Evolutionary conservation across 2,113 vertebrate genomes (phyloP).

Genomic region (Otocyon megalotis): DNA sequence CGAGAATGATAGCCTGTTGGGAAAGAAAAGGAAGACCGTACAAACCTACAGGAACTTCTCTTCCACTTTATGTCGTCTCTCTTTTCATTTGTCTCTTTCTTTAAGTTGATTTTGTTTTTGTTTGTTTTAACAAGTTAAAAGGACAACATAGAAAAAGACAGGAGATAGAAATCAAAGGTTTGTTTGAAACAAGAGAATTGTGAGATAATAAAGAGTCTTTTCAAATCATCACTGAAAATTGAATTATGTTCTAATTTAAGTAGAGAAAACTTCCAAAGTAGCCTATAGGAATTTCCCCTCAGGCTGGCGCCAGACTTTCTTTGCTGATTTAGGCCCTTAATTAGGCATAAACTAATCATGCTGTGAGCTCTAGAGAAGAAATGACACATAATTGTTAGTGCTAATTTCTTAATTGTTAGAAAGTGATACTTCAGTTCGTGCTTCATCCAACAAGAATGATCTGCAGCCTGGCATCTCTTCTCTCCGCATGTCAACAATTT

Average conservation of each 20-base stretch:
- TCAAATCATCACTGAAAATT: neutral
- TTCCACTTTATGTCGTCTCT: neutral
- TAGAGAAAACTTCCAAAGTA: conserved; percentile 40
- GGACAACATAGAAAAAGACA: neutral
- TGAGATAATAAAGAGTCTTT: neutral
- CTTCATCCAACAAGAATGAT: conserved; percentile 71
- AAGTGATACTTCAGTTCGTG: conserved; percentile 72
- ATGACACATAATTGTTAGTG: conserved; percentile 83
- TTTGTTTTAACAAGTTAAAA: neutral
- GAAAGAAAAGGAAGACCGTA: neutral
- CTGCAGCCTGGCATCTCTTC: conserved; percentile 68
- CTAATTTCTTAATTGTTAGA: conserved; percentile 84
- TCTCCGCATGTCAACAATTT: conserved; percentile 69
- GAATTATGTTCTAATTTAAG: conserved; percentile 60
- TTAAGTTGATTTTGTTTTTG: neutral
- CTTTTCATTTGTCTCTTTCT: neutral
- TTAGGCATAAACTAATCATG: conserved; percentile 81
- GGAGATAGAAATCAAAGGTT: neutral
- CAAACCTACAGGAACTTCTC: neutral
- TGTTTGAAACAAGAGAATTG: conserved; percentile 33
- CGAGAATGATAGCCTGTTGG: neutral
- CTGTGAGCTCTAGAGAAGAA: conserved; percentile 76
- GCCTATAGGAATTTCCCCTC: conserved; percentile 53
- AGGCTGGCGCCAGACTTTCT: conserved; percentile 63
- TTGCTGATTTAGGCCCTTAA: conserved; percentile 79